Base-by-base conservation (phyloP, 1,140 invertebrate species). In the Pinna nobilis region DNA sequence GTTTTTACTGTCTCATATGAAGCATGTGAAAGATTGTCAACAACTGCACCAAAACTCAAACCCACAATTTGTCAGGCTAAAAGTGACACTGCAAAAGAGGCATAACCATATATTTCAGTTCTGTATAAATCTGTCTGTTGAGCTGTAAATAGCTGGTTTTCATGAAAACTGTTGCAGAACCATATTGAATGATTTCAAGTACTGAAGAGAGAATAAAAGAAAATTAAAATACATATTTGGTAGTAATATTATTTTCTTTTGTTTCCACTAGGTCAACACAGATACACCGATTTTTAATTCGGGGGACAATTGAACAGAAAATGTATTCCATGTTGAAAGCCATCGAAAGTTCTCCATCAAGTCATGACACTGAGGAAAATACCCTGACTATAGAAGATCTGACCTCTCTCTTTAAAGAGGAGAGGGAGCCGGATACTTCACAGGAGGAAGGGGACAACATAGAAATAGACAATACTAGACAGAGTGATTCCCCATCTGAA, bases 241-340 rank as follows among this genome's bases (percentile, higher is more conserved):
- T 47, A 20, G 20, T 47, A 47, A 47, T 47, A 2, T 47, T 18
- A 18, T 4, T 47, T 47, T 18, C 20, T 2, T 68, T 61, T 49
- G 53, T 70, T 68, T 84, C 79, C 68, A 70, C n/a, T n/a, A 90
- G 88, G 63, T 80, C 90, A 51, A 94, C 93, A 3, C 86, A 90
- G 44, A 91, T 94, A 0, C 93, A 94, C 88, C 90, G 92, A 63
- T 94, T 95, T 79, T 86, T 94, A 32, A 90, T 94, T 3, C 89
- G 90, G 65, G 88, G 90, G 35, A 94, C 94, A 2, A 93, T 95
- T 30, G 94, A 95, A 87, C 93, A 94, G 81, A 90, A 91, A 47
- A 93, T 95, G 78, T 86, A 91, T 67, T 64, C 78, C 6, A 86
- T 91, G 74, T 70, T 87, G 9, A 74, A 84, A 55, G 64, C 77